Evolutionary conservation across 1,140 invertebrate species (phyloP).

Genomic region (Charaxes varanes): DNA sequence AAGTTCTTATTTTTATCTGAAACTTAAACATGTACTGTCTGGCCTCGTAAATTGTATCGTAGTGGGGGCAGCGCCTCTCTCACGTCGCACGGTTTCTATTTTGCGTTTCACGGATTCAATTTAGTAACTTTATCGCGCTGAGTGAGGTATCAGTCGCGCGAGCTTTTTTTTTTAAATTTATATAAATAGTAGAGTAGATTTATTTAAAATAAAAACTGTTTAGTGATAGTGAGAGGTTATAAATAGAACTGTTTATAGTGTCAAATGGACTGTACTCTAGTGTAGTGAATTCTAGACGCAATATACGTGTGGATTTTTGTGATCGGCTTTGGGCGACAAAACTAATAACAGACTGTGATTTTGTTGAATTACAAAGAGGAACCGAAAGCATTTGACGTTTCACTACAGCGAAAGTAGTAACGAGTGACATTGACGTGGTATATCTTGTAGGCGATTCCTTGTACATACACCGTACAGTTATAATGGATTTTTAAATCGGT

Average conservation of each 20-base stretch:
- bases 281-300: slow-evolving; percentile 46
- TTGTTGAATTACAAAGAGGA: slow-evolving; percentile 22
- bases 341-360: slow-evolving; percentile 55
- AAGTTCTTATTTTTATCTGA: slow-evolving; percentile 37
- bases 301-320: slow-evolving; percentile 38
- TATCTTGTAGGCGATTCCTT: slow-evolving; percentile 24
- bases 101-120: slow-evolving; percentile 70
- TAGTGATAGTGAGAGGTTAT: slow-evolving; percentile 47
- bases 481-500: slow-evolving; percentile 41
- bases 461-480: slow-evolving; percentile 19
- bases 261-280: slow-evolving; percentile 42
- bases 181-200: too few relatives aligned
- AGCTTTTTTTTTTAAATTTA: slow-evolving; percentile 53
- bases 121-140: slow-evolving; percentile 63
- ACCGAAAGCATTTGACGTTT: slow-evolving; percentile 56
- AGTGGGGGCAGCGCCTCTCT: slow-evolving; percentile 62
- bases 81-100: slow-evolving; percentile 68
- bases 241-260: slow-evolving; percentile 39
- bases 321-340: slow-evolving; percentile 28
- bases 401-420: slow-evolving; percentile 44
- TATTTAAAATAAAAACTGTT: slow-evolving; percentile 34
- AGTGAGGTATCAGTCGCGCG: slow-evolving; percentile 51
- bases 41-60: slow-evolving; percentile 65
- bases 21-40: slow-evolving; percentile 44
- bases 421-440: slow-evolving; percentile 36